Conservation (phyloP, 2,797 vertebrate genomes). For the Australoheros facetus region DNA sequence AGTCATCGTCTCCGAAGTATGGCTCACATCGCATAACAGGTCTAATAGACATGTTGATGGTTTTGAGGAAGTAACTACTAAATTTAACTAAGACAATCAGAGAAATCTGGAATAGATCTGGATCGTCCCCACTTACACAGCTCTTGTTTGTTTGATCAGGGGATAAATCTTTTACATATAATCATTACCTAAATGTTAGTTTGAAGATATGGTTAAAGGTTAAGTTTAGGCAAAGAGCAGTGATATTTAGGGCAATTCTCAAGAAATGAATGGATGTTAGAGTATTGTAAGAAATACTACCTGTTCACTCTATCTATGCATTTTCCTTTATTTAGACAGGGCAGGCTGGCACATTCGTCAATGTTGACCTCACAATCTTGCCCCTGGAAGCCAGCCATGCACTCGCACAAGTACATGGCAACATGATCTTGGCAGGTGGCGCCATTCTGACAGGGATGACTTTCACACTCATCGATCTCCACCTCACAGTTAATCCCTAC, state of each 20-base stretch:
- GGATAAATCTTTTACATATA: no score
- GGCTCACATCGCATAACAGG: no score
- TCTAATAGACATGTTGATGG: no score
- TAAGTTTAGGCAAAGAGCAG: background rate
- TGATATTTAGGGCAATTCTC: no score
- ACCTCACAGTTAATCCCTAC: constrained; percentile 86
- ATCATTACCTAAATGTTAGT: background rate
- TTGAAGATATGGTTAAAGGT: background rate
- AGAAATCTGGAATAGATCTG: no score
- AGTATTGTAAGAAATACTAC: constrained; percentile 71
- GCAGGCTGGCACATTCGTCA: constrained; percentile 89
- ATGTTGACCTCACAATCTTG: constrained; percentile 87
- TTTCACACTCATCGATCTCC: constrained; percentile 90
- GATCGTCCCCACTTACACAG: no score
- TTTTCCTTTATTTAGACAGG: constrained; percentile 83
- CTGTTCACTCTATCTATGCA: constrained; percentile 88
- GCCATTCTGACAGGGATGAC: constrained; percentile 85
- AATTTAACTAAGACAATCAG: no score
- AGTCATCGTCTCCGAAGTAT: no score
- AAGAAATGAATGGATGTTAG: background rate
- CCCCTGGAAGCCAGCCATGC: constrained; percentile 85
- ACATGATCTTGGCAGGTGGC: constrained; percentile 86
- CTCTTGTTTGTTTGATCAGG: no score
- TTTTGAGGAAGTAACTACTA: no score
- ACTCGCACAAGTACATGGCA: constrained; percentile 87